phyloP scores from a whole-genome alignment of 2,113 vertebrate genomes.

The Peucedramus taeniatus region DNA sequence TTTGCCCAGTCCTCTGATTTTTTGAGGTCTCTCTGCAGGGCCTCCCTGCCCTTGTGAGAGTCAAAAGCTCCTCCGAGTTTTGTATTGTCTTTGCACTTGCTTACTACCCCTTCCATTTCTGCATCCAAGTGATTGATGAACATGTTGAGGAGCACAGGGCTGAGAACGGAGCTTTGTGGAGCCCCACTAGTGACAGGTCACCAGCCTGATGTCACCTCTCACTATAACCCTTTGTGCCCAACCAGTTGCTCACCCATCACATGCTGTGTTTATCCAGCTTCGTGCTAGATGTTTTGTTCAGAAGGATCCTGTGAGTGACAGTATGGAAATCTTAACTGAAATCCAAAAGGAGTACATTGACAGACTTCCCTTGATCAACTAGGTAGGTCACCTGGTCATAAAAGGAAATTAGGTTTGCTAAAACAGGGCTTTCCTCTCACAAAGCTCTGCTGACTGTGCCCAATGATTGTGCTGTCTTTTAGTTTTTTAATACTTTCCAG shows the following conservation, averaged over 20 bases:
- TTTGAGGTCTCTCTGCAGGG: neutral
- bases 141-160: neutral
- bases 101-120: neutral
- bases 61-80: neutral
- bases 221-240: neutral
- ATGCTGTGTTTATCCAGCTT: neutral
- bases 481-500: neutral
- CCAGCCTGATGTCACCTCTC: neutral
- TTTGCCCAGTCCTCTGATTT: neutral
- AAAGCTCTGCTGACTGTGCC: neutral
- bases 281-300: neutral
- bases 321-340: neutral
- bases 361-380: neutral
- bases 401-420: neutral
- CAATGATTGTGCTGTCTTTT: neutral
- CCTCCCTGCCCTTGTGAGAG: neutral
- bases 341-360: neutral
- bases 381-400: neutral
- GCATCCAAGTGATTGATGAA: fast-evolving
- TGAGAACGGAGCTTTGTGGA: neutral
- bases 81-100: neutral
- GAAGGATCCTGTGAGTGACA: neutral
- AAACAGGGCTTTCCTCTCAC: neutral
- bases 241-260: too few species aligned
- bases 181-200: too few species aligned